Evolutionary conservation across 2,113 vertebrate species (phyloP), one percentile per base, ranked within the genome.

Genomic region (Leiothrix lutea): DNA sequence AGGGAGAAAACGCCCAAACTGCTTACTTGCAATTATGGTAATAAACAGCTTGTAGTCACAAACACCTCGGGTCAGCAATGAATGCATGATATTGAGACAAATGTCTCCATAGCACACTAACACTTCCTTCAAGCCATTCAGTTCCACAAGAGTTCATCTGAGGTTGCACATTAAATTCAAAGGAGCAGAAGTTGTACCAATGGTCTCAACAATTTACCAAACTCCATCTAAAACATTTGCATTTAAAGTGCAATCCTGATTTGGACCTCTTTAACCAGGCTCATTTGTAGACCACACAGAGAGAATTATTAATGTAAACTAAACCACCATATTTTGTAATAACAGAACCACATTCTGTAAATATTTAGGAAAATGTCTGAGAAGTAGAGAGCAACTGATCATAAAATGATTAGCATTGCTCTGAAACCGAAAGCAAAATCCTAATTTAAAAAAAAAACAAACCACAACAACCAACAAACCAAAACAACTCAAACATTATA

Each of bases 291-390:
- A 97, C 91, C 90, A 95, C 93, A 95, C 90, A 95, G 57, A 74
- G 25, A 91, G 66, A 94, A 92, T 92, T 94, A 97, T 88, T 93
- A 91, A 93, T 90, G 96, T 96, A 97, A 97, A 97, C 94, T 92
- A 96, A 92, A 94, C 61, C 81, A 95, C 86, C 74, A 11, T 69
- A 74, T 72, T 95, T 96, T 64, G 56, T 86, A 96, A 87, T 71
- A 91, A 95, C 85, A 95, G 94, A 97, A 94, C 75, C 21, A 80
- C 84, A 95, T 93, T 96, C 75, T 85, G 97, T 97, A 98, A 97
- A 97, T 98, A 97, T 93, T 96, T 95, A 97, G 79, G 47, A 70
- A 92, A 96, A 40, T 26, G 82, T 88, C 48, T n/a, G 33, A 95
- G 73, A 94, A 97, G 47, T 20, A 89, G 74, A 88, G 90, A 94